Percentiles rank a stretch among this genome's conserved stretches.
phyloP scores from a whole-genome alignment of 2,888 invertebrate genomes.

The Blomia tropicalis region DNA sequence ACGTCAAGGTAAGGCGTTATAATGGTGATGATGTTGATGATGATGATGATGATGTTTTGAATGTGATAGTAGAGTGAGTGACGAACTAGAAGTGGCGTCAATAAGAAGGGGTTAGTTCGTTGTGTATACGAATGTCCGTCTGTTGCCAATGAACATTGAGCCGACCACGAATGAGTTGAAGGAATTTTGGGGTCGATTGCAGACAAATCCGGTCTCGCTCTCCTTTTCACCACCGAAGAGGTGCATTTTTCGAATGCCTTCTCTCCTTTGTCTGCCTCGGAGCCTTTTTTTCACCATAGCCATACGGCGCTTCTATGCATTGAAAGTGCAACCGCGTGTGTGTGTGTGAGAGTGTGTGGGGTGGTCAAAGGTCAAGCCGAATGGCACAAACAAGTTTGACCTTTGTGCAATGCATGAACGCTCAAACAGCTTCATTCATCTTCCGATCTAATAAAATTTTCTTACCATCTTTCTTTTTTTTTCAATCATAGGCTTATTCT shows the following conservation, averaged over 20 bases:
- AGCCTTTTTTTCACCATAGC: not conserved
- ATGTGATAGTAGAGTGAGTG: too few relatives aligned
- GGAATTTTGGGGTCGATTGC: slow-evolving; percentile 14
- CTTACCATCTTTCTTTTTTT: too few relatives aligned
- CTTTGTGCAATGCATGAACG: not conserved
- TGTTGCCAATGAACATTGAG: not conserved
- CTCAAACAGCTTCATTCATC: not conserved
- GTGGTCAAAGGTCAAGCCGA: slow-evolving; percentile 14
- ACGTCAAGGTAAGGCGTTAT: slow-evolving; percentile 1
- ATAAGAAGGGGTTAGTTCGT: too few relatives aligned
- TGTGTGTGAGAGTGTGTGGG: not conserved
- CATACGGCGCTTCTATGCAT: not conserved
- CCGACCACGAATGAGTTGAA: not conserved
- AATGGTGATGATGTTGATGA: too few relatives aligned
- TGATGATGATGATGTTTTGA: too few relatives aligned
- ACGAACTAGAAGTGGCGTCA: too few relatives aligned
- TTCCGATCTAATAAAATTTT: not conserved
- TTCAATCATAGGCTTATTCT: not conserved
- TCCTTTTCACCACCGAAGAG: not conserved
- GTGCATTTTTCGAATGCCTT: slow-evolving; percentile 12
- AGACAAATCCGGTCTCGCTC: slow-evolving; percentile 10
- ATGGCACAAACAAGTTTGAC: slow-evolving; percentile 10
- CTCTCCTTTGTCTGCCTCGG: slow-evolving; percentile 10
- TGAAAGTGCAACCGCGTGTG: not conserved
- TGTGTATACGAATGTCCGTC: too few relatives aligned